phyloP scores from a whole-genome alignment of 2,113 vertebrate genomes.

The Pundamilia nyererei region DNA sequence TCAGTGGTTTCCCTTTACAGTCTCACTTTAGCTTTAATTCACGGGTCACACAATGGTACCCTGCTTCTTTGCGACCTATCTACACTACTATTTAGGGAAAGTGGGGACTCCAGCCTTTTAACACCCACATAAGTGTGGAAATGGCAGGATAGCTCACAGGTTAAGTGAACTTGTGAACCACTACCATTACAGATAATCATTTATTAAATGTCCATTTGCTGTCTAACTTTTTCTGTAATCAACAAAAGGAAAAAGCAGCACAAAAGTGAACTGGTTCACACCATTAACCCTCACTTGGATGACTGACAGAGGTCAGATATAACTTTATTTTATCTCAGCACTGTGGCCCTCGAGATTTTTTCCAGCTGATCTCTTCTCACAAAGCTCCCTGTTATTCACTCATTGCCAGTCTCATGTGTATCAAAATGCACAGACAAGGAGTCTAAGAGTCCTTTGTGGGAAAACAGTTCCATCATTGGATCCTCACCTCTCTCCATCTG shows the following conservation, averaged over 20 bases:
- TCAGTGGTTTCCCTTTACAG: slow-evolving; percentile 22
- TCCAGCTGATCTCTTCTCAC: slow-evolving; percentile 25
- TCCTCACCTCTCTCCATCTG: not conserved
- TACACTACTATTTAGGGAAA: not conserved
- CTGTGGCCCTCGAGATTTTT: slow-evolving; percentile 23
- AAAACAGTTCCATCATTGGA: not conserved
- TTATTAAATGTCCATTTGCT: slow-evolving; percentile 24
- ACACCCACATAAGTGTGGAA: slow-evolving; percentile 11
- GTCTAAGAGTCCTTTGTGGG: slow-evolving; percentile 32
- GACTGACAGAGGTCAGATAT: not conserved
- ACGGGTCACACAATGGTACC: not conserved
- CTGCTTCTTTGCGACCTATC: not conserved
- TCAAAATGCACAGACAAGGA: not conserved
- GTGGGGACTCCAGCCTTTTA: not conserved
- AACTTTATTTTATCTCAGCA: not conserved
- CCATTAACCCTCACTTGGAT: not conserved
- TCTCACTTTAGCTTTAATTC: slow-evolving; percentile 19
- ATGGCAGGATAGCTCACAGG: slow-evolving; percentile 1
- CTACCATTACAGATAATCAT: slow-evolving; percentile 17
- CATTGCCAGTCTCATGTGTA: not conserved
- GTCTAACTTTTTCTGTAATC: not conserved
- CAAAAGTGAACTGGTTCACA: not conserved
- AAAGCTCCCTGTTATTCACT: slow-evolving; percentile 27
- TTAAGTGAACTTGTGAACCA: slow-evolving; percentile 7
- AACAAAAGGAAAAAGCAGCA: not conserved